Evolutionary conservation across 2,113 vertebrate species (phyloP).

Genomic region (Leptodactylus fuscus): DNA sequence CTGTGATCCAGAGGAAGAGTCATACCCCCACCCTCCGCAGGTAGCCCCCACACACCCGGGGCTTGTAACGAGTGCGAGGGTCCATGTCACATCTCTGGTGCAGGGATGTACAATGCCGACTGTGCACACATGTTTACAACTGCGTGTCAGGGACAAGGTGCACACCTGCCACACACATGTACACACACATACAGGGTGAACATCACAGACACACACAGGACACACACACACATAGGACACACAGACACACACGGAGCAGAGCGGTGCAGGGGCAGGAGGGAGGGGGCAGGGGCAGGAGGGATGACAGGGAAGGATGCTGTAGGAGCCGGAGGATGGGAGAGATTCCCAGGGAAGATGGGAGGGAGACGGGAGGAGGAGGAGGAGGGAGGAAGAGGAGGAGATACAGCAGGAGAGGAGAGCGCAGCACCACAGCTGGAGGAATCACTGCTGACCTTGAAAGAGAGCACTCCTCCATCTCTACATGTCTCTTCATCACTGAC

Average conservation of each 20-base stretch:
- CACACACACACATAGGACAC: constrained; percentile 15
- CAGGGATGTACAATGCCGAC: not conserved
- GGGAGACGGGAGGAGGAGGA: constrained; percentile 27
- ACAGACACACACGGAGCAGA: not conserved
- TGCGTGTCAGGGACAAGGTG: not conserved
- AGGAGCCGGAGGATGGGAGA: constrained; percentile 41
- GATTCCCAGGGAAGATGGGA: constrained; percentile 54
- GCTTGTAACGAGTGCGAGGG: not conserved
- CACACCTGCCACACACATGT: constrained; percentile 15
- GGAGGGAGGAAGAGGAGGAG: constrained; percentile 27
- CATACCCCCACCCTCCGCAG: constrained; percentile 2
- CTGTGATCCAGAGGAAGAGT: constrained; percentile 1
- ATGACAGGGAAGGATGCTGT: constrained; percentile 22
- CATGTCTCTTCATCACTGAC: not conserved
- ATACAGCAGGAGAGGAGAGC: not conserved
- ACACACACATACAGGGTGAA: constrained; percentile 13
- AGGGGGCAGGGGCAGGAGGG: constrained; percentile 40
- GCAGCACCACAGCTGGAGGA: constrained; percentile 11
- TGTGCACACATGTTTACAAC: not conserved
- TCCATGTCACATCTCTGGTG: constrained; percentile 4
- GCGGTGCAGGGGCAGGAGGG: constrained; percentile 34
- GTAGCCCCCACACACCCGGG: not conserved
- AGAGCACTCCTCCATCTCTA: not conserved
- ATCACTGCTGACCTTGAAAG: constrained; percentile 39
- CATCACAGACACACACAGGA: constrained; percentile 20